These are phyloP conservation scores for Dasysyrphus albostriatus DNA, from an alignment of 2,888 invertebrate species.

Conservation along the genomic window DNA sequence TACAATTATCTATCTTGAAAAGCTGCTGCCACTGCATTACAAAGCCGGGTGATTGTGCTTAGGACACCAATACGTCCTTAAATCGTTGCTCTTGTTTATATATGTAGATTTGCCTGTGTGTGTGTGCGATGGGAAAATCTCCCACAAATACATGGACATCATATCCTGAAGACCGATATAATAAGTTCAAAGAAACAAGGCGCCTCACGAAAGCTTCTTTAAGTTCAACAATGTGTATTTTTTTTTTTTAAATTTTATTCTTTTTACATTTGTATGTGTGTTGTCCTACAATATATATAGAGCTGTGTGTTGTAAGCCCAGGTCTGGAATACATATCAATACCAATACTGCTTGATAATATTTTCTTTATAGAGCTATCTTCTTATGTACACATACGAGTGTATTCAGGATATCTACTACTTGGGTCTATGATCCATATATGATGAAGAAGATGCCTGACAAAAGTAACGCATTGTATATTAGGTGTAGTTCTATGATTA, in stretches of 20 bases:
- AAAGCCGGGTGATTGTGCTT: conserved; percentile 76
- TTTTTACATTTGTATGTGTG: conserved; percentile 13
- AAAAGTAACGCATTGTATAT: conserved; percentile 52
- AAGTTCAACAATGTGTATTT: conserved; percentile 70
- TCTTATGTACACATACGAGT: conserved; percentile 13
- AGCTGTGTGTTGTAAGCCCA: conserved; percentile 8
- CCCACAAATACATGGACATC: conserved; percentile 5
- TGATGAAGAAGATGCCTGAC: conserved; percentile 49
- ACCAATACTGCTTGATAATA: conserved; percentile 23
- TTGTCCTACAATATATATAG: conserved; percentile 3
- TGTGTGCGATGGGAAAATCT: not conserved
- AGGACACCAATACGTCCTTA: conserved; percentile 46
- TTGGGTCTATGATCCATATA: conserved; percentile 27
- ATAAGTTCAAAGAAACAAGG: conserved; percentile 49
- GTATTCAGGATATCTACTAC: conserved; percentile 19
- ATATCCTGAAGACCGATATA: conserved; percentile 27
- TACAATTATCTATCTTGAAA: conserved; percentile 75
- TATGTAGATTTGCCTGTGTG: not conserved
- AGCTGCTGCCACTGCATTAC: conserved; percentile 74
- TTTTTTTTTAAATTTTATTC: conserved; percentile 20
- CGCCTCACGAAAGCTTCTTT: conserved; percentile 66
- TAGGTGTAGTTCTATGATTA: conserved; percentile 44
- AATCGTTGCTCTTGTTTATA: conserved; percentile 1
- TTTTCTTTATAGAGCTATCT: not conserved
- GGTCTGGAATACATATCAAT: conserved; percentile 20